A percentile compares a stretch with the other conserved stretches of the same genome.
These are phyloP conservation scores for Atopsyche davidsoni DNA, from an alignment of 1,140 invertebrate species.

Conservation along the genomic window DNA sequence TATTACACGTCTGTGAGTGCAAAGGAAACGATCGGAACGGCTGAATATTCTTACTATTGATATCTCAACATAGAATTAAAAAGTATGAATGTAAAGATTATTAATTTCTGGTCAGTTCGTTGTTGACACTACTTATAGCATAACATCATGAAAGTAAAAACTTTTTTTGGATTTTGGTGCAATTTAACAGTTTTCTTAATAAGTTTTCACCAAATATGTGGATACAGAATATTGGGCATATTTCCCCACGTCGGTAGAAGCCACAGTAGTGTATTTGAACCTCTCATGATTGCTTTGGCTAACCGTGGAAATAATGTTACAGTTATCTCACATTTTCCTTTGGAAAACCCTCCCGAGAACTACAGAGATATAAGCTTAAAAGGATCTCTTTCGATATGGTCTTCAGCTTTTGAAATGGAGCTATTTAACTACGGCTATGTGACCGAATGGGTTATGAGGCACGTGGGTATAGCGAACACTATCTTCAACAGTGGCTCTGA, in stretches of 20 bases:
- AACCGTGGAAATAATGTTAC: slow-evolving; percentile 62
- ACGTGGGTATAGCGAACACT: background rate
- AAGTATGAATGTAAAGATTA: too few relatives aligned
- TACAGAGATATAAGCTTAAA: slow-evolving; percentile 51
- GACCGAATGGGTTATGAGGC: slow-evolving; percentile 3
- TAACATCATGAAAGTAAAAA: too few relatives aligned
- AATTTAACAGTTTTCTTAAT: too few relatives aligned
- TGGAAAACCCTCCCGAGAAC: slow-evolving; percentile 42
- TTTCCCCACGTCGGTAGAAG: slow-evolving; percentile 61
- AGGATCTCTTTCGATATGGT: slow-evolving; percentile 23
- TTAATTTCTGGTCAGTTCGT: too few relatives aligned
- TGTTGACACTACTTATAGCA: too few relatives aligned
- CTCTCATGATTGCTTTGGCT: slow-evolving; percentile 57
- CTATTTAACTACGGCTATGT: background rate
- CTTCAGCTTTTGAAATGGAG: slow-evolving; percentile 4
- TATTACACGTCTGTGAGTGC: too few relatives aligned
- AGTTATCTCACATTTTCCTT: slow-evolving; percentile 59
- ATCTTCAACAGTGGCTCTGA: slow-evolving; percentile 5
- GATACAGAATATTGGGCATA: slow-evolving; percentile 55
- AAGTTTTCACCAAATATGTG: background rate
- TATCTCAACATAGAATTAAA: too few relatives aligned
- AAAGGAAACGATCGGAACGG: too few relatives aligned
- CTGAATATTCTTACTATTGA: too few relatives aligned
- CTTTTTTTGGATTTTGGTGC: too few relatives aligned
- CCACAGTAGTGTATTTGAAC: slow-evolving; percentile 61